These are phyloP conservation scores for Tachycineta bicolor DNA, from an alignment of 2,113 vertebrate genomes.

Conservation along the genomic window DNA sequence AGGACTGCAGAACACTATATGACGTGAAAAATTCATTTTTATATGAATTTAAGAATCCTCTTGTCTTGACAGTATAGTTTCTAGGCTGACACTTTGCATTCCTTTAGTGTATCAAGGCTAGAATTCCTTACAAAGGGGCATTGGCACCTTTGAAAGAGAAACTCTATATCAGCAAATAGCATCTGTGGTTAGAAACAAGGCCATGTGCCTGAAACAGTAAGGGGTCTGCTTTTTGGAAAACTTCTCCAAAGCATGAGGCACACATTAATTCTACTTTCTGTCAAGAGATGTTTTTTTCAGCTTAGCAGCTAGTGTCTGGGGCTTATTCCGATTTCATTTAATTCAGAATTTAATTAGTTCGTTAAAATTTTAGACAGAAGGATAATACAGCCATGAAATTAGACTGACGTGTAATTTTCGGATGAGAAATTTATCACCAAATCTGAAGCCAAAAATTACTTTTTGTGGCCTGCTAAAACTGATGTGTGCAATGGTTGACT, in stretches of 20 bases:
- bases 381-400: slow-evolving; percentile 54
- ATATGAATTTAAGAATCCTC: background rate
- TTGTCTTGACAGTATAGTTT: background rate
- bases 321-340: slow-evolving; percentile 51
- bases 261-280: slow-evolving; percentile 5
- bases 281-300: background rate
- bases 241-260: background rate
- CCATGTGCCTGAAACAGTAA: background rate
- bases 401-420: slow-evolving; percentile 44
- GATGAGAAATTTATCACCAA: slow-evolving; percentile 54
- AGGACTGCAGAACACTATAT: background rate
- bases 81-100: background rate
- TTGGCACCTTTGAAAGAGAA: background rate
- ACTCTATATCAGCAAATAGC: background rate
- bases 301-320: background rate
- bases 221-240: background rate
- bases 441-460: slow-evolving; percentile 30
- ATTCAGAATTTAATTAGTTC: slow-evolving; percentile 53
- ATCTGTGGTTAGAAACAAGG: background rate
- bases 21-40: background rate
- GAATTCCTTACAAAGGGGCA: background rate
- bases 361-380: slow-evolving; percentile 52
- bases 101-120: background rate
- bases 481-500: background rate
- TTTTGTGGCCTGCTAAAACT: slow-evolving; percentile 6